Percentiles rank a stretch among this genome's conserved stretches.
Evolutionary conservation across 1,140 invertebrate genomes (phyloP).

Genomic region (Akabosia matsudoensis): DNA sequence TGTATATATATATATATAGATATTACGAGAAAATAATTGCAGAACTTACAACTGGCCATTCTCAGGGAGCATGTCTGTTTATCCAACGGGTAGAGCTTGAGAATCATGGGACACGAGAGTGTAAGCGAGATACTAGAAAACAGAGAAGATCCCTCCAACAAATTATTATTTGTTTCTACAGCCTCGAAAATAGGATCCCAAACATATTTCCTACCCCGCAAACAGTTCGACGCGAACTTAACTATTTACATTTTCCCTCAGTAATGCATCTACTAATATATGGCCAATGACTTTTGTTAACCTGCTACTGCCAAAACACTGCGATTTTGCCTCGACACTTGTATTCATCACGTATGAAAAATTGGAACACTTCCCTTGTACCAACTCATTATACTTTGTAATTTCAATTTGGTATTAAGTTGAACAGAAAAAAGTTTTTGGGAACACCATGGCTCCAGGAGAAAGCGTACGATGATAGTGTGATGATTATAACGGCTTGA

Average conservation of each 20-base stretch:
- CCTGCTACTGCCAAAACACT: too few species aligned
- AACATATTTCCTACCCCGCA: too few species aligned
- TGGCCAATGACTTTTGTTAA: too few species aligned
- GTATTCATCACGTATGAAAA: background rate
- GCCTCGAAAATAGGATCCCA: too few species aligned
- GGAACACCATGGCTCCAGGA: too few species aligned
- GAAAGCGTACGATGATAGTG: background rate
- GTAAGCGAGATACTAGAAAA: conserved; percentile 80
- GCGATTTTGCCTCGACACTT: too few species aligned
- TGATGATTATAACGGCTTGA: background rate
- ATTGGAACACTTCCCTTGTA: conserved; percentile 31
- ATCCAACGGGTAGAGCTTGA: conserved; percentile 91
- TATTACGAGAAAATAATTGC: background rate
- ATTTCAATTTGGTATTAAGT: background rate
- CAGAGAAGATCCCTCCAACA: too few species aligned
- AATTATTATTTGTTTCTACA: too few species aligned
- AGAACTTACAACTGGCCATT: conserved; percentile 88
- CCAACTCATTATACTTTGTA: background rate
- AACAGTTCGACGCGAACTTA: too few species aligned
- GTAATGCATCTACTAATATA: too few species aligned
- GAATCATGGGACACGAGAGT: conserved; percentile 91
- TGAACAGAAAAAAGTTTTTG: background rate
- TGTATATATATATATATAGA: too few species aligned
- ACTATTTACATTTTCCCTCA: too few species aligned
- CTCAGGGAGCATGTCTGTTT: conserved; percentile 85